Conservation (phyloP, 2,797 vertebrate species). For the Eulemur rubriventer region DNA sequence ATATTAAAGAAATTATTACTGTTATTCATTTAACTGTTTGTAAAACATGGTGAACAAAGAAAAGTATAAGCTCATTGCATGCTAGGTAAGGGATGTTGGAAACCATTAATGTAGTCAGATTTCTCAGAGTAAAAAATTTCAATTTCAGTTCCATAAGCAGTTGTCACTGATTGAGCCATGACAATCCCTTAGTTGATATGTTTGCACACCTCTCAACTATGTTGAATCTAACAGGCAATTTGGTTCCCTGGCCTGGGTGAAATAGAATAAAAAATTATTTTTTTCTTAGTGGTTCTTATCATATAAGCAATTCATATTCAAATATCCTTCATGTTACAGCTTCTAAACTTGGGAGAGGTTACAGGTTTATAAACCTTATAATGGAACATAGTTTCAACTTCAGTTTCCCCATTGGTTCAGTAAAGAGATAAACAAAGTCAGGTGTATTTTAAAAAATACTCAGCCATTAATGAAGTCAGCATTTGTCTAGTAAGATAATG, state of each 20-base stretch:
- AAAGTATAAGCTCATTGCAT: conserved; percentile 42
- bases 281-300: neutral
- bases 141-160: neutral
- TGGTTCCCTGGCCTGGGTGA: neutral
- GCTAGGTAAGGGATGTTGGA: neutral
- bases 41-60: conserved; percentile 59
- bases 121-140: conserved; percentile 40
- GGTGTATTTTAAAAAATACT: neutral
- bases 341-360: neutral
- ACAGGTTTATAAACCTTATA: neutral
- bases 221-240: neutral
- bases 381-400: neutral
- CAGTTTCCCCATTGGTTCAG: neutral
- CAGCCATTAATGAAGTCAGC: neutral
- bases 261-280: neutral
- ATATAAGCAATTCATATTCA: neutral
- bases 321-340: neutral
- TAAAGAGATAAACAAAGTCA: neutral
- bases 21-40: conserved; percentile 62
- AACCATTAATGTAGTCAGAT: conserved; percentile 37
- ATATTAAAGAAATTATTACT: conserved; percentile 64
- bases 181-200: neutral
- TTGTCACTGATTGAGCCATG: neutral
- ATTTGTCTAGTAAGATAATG: conserved; percentile 13
- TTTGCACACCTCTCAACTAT: neutral